Evolutionary conservation across 2,113 vertebrate species (phyloP).

Genomic region (Naja naja): DNA sequence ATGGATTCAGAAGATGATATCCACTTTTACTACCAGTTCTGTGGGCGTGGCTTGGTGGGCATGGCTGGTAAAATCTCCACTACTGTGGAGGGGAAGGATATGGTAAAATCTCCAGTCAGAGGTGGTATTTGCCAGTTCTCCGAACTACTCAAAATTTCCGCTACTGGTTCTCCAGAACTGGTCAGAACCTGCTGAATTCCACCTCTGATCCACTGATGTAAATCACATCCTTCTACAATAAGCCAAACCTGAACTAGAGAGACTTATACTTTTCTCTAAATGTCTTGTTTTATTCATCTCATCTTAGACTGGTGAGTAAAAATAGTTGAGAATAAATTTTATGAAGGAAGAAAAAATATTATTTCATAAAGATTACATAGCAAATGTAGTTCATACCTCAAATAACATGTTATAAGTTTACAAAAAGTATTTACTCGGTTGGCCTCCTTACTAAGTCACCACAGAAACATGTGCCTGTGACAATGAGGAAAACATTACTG

Average conservation of each 20-base stretch:
- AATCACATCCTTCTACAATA: constrained; percentile 44
- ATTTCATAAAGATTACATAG: constrained; percentile 45
- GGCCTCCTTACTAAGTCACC: constrained; percentile 31
- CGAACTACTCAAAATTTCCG: no score
- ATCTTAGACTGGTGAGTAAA: constrained; percentile 58
- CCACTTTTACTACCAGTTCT: not conserved
- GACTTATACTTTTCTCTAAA: constrained; percentile 52
- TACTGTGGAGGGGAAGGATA: no score
- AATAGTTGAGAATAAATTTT: constrained; percentile 60
- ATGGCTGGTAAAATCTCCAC: no score
- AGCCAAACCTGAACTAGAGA: constrained; percentile 49
- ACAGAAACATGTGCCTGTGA: constrained; percentile 24
- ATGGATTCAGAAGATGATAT: constrained; percentile 59
- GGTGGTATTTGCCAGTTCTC: no score
- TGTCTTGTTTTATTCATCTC: constrained; percentile 58
- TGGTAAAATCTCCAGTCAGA: no score
- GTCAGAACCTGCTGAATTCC: no score
- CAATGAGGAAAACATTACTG: constrained; percentile 1
- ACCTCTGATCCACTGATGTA: constrained; percentile 22
- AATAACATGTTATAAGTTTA: constrained; percentile 48
- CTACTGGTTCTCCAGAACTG: no score
- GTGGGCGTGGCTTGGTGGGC: no score
- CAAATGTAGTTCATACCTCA: constrained; percentile 48
- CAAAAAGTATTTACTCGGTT: constrained; percentile 50
- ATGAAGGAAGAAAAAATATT: constrained; percentile 50